A percentile compares a stretch with the other conserved stretches of the same genome.
Conservation (phyloP, 2,797 vertebrate genomes). For the Pseudochirops corinnae region DNA sequence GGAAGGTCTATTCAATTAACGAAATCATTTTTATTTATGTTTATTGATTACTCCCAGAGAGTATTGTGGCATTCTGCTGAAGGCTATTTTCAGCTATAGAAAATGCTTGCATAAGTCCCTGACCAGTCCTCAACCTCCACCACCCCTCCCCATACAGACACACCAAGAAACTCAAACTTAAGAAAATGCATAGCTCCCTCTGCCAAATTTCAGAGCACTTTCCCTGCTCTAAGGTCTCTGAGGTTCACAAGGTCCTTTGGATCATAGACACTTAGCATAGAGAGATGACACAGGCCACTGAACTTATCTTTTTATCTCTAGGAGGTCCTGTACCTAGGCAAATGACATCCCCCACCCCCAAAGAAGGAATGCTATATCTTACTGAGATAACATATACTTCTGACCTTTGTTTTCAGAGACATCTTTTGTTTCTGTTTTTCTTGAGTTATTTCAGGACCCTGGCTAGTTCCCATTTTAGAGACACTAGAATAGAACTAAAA, state of each 20-base stretch:
- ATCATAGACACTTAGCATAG: not conserved
- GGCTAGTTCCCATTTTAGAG: not conserved
- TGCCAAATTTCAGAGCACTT: not conserved
- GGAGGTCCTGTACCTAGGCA: not conserved
- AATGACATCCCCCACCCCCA: not conserved
- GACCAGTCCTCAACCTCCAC: not conserved
- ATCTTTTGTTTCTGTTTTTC: not conserved
- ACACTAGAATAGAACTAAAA: not conserved
- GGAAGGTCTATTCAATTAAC: not conserved
- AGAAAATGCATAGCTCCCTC: not conserved
- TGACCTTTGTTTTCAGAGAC: not conserved
- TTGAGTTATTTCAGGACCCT: not conserved
- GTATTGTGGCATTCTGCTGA: not conserved
- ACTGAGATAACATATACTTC: not conserved
- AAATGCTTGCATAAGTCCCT: conserved; percentile 6
- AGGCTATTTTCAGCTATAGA: conserved; percentile 16
- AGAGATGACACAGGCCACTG: not conserved
- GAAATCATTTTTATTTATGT: not conserved
- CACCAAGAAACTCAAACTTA: not conserved
- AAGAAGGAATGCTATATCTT: not conserved
- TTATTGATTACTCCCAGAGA: not conserved
- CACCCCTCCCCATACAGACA: not conserved
- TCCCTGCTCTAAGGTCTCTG: not conserved
- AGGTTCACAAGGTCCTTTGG: not conserved
- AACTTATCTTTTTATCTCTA: not conserved